A percentile compares a stretch with the other conserved stretches of the same genome.
These are phyloP conservation scores for Probaryconus sp. DNA, from an alignment of 1,140 invertebrate genomes.

Conservation along the genomic window DNA sequence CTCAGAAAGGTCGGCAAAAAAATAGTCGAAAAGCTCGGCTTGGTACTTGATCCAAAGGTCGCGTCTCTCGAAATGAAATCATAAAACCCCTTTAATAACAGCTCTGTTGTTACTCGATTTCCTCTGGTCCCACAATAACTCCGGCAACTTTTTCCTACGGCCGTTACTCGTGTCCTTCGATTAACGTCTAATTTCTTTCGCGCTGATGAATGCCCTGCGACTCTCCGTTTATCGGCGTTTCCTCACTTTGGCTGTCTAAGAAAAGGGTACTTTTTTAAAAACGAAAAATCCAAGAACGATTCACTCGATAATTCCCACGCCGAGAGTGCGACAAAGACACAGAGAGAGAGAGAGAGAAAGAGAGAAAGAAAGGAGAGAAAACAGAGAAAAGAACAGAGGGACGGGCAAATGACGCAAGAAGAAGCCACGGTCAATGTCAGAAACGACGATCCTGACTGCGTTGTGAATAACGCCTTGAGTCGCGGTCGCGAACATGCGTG, in stretches of 20 bases:
- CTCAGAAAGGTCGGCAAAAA: no score
- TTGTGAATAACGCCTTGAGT: no score
- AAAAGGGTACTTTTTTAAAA: conserved; percentile 10
- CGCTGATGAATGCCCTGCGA: no score
- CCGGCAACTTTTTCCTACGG: conserved; percentile 22
- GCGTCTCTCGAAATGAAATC: conserved; percentile 23
- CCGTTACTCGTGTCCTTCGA: conserved; percentile 19
- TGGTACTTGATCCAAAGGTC: no score
- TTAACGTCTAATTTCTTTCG: conserved; percentile 30
- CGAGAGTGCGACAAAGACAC: neutral
- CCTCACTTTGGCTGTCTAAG: conserved; percentile 1
- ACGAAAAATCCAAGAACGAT: conserved; percentile 16
- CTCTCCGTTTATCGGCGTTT: no score
- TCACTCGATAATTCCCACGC: conserved; percentile 24
- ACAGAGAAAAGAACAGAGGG: neutral
- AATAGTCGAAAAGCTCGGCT: no score
- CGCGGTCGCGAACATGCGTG: conserved; percentile 10
- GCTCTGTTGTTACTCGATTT: neutral
- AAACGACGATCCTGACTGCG: conserved; percentile 17
- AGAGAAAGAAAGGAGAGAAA: neutral
- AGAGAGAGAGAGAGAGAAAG: neutral
- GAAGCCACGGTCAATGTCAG: conserved; percentile 19
- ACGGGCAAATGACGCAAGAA: conserved; percentile 1
- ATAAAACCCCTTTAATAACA: conserved; percentile 18
- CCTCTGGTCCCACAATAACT: conserved; percentile 5